Base-by-base conservation (phyloP, 2,797 vertebrate genomes). In the Halcyon chelicuti region DNA sequence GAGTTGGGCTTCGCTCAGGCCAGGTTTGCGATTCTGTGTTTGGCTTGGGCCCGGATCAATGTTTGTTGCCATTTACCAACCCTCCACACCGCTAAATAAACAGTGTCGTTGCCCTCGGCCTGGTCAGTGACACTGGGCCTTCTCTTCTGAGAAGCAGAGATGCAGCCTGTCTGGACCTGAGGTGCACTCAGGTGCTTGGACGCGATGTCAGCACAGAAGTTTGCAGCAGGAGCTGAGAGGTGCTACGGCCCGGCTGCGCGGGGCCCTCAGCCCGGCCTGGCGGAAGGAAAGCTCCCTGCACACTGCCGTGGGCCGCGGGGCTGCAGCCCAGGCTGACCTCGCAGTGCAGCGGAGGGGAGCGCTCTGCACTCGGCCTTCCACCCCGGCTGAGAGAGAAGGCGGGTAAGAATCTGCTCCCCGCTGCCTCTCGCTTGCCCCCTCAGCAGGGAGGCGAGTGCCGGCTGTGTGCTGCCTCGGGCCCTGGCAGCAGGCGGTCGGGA, bases 21-120 rank as follows among this genome's bases (percentile, higher is more conserved):
- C 77, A 89, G 86, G 88, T 95, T 95, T 96, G 88, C 67, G 15
- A 14, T 82, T 90, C 55, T 84, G 54, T 88, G 80, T 96, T 97
- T 93, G 88, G 20, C 60, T 95, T 94, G 88, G 86, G 60, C 42
- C 67, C 37, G 39, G 80, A 79, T 86, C 93, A 86, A 49, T 90
- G 73, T 88, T 96, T 95, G 86, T 95, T 4, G 2, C 93, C 66
- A n/a, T 90, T 96, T 90, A 87, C 80, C 71, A 70, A 44, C 83
- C 33, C 37, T 88, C 58, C n/a, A 47, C 51, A 4, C 86, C 67
- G 66, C 70, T 96, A 90, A 92, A 88, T 93, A 93, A 96, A 96
- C 12, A 93, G 66, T 67, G 95, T 66, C 47, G 3, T 76, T 88
- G 93, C 70, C 86, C 92, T 92, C 63, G 73, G 77, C 55, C 60